A percentile compares a stretch with the other conserved stretches of the same genome.
Evolutionary conservation across 2,797 vertebrate species (phyloP).

Genomic region (Cirrhinus mrigala): DNA sequence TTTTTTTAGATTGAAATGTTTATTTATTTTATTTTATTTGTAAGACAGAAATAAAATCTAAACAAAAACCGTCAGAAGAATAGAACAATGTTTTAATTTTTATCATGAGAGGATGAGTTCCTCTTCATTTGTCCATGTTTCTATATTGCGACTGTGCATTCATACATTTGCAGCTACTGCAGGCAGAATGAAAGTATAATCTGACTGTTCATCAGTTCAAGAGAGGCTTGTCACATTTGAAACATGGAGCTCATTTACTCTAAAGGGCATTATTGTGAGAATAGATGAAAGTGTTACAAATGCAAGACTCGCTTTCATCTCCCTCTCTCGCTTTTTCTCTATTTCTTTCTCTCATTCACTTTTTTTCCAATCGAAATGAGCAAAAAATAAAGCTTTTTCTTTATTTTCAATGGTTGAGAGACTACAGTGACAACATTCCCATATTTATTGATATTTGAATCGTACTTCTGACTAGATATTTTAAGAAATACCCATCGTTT

Average conservation of each 20-base stretch:
- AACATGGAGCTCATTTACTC: conserved; percentile 70
- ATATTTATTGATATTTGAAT: conserved; percentile 2
- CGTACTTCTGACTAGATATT: conserved; percentile 15
- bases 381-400: conserved; percentile 16
- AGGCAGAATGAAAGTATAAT: conserved; percentile 59
- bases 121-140: background rate
- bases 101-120: background rate
- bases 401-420: conserved; percentile 2
- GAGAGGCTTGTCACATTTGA: conserved; percentile 69
- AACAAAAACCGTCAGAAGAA: background rate
- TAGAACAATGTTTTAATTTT: background rate
- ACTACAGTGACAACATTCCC: background rate
- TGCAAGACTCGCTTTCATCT: conserved; percentile 36
- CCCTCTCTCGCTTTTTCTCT: background rate
- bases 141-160: background rate
- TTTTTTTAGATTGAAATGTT: background rate
- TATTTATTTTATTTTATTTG: background rate
- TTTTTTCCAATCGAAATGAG: background rate
- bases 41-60: too few relatives aligned
- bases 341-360: conserved; percentile 15
- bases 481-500: background rate
- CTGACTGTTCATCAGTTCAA: conserved; percentile 60
- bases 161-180: background rate
- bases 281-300: conserved; percentile 66
- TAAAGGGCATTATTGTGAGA: conserved; percentile 69